Conservation (phyloP, 2,888 invertebrate species). For the Galerucella nymphaeae region DNA sequence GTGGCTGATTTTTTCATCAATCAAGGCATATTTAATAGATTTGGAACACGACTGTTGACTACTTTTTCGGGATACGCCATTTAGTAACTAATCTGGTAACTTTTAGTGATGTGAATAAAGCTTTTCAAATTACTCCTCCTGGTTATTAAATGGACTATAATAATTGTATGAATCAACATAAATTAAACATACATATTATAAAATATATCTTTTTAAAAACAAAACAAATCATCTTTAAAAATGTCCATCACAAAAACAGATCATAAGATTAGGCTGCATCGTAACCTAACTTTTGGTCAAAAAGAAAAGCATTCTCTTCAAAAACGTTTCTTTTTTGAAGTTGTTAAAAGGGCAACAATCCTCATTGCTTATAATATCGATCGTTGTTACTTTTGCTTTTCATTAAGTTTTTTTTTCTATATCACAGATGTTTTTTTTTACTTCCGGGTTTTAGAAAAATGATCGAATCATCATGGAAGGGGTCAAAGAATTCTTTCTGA, state of each 20-base stretch:
- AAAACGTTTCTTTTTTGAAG: constrained; percentile 11
- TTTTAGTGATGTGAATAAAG: no score
- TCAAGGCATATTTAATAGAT: no score
- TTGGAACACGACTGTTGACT: no score
- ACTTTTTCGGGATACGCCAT: no score
- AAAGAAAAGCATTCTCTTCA: constrained; percentile 28
- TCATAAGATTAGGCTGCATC: constrained; percentile 26
- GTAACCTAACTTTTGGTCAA: constrained; percentile 30
- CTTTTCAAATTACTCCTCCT: no score
- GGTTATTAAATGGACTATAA: no score
- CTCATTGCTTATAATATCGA: constrained; percentile 25
- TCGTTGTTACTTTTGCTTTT: constrained; percentile 46
- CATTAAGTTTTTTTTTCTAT: constrained; percentile 52
- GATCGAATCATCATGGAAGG: neutral
- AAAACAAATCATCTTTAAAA: constrained; percentile 13
- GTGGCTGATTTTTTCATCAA: no score
- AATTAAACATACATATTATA: constrained; percentile 3
- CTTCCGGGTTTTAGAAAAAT: constrained; percentile 31
- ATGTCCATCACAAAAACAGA: constrained; percentile 26
- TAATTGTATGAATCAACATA: constrained; percentile 17
- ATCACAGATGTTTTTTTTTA: constrained; percentile 65
- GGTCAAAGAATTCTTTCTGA: neutral
- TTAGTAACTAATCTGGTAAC: no score
- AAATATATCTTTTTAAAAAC: constrained; percentile 10
- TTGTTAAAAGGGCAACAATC: constrained; percentile 39